A percentile compares a stretch with the other conserved stretches of the same genome.
Evolutionary conservation across 2,888 invertebrate species (phyloP).

Genomic region (Neoaliturus tenellus): DNA sequence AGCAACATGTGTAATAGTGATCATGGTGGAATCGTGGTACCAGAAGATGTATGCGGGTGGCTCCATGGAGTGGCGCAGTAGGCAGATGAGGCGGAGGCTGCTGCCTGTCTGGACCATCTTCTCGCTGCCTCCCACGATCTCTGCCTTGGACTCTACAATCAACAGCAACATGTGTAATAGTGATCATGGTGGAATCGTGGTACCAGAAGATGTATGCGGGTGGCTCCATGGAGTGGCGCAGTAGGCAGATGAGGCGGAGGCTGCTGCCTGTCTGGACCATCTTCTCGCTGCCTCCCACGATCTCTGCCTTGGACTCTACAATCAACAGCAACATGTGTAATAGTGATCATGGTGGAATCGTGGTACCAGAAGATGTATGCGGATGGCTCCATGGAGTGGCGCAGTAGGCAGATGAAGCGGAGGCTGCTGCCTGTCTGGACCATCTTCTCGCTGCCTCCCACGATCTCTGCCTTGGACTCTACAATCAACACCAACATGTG

Average conservation of each 20-base stretch:
- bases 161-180: constrained; percentile 89
- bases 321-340: too few relatives aligned
- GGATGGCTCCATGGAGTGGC: constrained; percentile 90
- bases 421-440: constrained; percentile 91
- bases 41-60: constrained; percentile 90
- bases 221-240: constrained; percentile 89
- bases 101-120: constrained; percentile 93
- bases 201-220: constrained; percentile 90
- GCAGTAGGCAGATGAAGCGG: constrained; percentile 86
- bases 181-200: constrained; percentile 90
- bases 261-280: constrained; percentile 92
- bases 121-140: constrained; percentile 90
- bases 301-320: constrained; percentile 91
- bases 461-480: constrained; percentile 93
- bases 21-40: constrained; percentile 88
- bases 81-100: constrained; percentile 87
- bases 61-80: constrained; percentile 89
- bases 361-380: constrained; percentile 86
- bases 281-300: constrained; percentile 90
- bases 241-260: constrained; percentile 86
- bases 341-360: constrained; percentile 94
- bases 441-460: constrained; percentile 90
- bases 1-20: constrained; percentile 91
- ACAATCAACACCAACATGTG: too few relatives aligned
- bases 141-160: constrained; percentile 88